phyloP scores from a whole-genome alignment of 64 coral and sea anemone genomes.

The Exaiptasia diaphana region DNA sequence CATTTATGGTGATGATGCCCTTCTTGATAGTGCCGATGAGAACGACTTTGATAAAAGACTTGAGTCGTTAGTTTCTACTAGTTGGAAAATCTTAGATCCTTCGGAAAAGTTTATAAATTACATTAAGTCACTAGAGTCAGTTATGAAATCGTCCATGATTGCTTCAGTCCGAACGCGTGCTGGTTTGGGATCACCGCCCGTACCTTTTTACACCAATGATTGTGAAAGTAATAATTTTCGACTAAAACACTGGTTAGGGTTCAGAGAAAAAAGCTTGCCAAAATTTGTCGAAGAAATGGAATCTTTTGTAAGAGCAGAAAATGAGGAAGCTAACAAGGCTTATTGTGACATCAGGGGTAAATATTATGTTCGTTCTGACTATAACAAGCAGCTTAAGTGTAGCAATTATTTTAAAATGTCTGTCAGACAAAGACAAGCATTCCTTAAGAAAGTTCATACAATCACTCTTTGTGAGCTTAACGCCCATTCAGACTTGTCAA shows the following conservation, averaged over 20 bases:
- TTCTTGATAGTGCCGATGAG: not conserved
- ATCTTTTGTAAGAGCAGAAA: slow-evolving; percentile 12
- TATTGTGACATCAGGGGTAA: slow-evolving; percentile 2
- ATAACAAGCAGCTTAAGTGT: not conserved
- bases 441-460: not conserved
- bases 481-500: not conserved
- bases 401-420: slow-evolving; percentile 12
- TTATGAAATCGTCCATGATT: slow-evolving; percentile 24
- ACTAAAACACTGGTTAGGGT: slow-evolving; percentile 18
- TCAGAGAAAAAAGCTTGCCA: slow-evolving; percentile 7
- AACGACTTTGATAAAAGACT: not conserved
- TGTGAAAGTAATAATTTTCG: slow-evolving; percentile 10
- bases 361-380: not conserved
- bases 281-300: slow-evolving; percentile 1
- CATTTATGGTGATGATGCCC: not conserved
- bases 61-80: not conserved
- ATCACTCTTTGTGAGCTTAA: not conserved
- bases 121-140: not conserved
- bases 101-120: not conserved
- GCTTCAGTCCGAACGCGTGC: not conserved
- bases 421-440: not conserved
- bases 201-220: slow-evolving; percentile 1
- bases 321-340: not conserved
- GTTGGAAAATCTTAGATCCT: not conserved
- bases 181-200: not conserved